A percentile compares a stretch with the other conserved stretches of the same genome.
phyloP scores from a whole-genome alignment of 2,113 vertebrate genomes.

The Gadus chalcogrammus region DNA sequence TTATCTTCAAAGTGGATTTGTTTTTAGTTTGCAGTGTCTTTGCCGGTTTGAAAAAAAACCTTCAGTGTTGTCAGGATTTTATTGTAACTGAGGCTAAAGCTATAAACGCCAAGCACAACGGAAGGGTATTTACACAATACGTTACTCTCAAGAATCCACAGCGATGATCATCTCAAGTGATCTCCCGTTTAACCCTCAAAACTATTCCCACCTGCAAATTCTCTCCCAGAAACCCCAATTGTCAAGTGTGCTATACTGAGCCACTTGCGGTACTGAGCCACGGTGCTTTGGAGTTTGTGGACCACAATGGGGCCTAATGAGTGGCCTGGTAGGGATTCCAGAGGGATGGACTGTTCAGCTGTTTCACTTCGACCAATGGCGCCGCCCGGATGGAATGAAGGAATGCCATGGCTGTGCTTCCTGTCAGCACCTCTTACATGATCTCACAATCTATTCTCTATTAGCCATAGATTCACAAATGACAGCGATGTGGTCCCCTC shows the following conservation, averaged over 20 bases:
- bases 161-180: background rate
- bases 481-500: background rate
- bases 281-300: constrained; percentile 28
- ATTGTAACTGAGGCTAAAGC: background rate
- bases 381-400: constrained; percentile 25
- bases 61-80: background rate
- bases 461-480: background rate
- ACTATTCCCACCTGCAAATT: too few species aligned
- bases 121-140: background rate
- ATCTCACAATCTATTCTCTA: background rate
- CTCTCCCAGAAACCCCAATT: too few species aligned
- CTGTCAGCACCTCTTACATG: background rate
- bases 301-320: constrained; percentile 47
- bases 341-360: constrained; percentile 62
- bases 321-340: constrained; percentile 28
- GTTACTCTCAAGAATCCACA: background rate
- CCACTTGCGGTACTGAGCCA: too few species aligned
- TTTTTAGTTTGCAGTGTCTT: too few species aligned
- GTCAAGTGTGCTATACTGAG: too few species aligned
- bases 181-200: too few species aligned
- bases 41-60: too few species aligned
- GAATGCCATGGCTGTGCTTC: constrained; percentile 23
- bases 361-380: constrained; percentile 40
- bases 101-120: background rate
- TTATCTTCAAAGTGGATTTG: too few species aligned